Evolutionary conservation across 2,797 vertebrate genomes (phyloP).

Genomic region (Lepilemur ruficaudatus): DNA sequence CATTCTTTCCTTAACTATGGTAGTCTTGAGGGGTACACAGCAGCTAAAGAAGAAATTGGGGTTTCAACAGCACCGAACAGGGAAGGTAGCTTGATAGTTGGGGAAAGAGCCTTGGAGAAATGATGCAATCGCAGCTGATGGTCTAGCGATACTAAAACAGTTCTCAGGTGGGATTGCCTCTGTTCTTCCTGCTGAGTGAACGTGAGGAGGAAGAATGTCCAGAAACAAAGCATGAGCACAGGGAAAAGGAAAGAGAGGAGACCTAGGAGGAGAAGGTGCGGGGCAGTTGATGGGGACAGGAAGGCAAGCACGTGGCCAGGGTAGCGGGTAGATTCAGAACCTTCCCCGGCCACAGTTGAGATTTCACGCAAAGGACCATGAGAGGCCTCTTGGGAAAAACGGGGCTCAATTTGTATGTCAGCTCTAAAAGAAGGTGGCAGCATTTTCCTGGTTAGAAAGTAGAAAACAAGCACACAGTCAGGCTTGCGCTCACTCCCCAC

Average conservation of each 20-base stretch:
- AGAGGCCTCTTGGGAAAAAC: neutral
- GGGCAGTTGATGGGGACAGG: neutral
- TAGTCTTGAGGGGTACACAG: neutral
- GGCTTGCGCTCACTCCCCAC: neutral
- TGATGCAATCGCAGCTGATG: neutral
- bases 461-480: neutral
- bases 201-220: neutral
- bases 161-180: neutral
- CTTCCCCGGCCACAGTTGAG: neutral
- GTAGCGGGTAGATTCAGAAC: neutral
- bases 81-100: neutral
- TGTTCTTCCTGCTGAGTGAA: neutral
- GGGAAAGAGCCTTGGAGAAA: neutral
- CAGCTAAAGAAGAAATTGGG: neutral
- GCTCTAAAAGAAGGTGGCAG: neutral
- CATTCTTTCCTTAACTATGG: neutral
- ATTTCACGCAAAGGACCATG: neutral
- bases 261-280: neutral
- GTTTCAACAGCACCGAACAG: neutral
- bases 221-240: neutral
- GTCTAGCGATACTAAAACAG: neutral
- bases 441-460: neutral
- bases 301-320: neutral
- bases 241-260: neutral
- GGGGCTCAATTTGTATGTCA: neutral